Evolutionary conservation across 1,140 invertebrate genomes (phyloP), one percentile per base, ranked within the genome.

Genomic region (Thaumetopoea pityocampa): DNA sequence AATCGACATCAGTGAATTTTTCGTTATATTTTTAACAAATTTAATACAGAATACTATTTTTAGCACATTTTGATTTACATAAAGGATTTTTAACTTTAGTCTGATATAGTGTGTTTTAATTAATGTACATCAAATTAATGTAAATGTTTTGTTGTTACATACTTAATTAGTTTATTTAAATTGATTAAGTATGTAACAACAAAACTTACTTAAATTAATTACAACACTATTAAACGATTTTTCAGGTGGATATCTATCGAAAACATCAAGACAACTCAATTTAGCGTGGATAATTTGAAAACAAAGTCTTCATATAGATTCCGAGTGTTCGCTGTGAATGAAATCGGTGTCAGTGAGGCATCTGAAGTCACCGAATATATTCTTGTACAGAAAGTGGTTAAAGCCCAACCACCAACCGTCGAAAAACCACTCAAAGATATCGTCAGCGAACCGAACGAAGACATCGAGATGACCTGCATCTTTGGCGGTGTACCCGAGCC

Each of bases 401-500:
- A 70, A 32, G 70, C 81, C 15, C 87, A 90, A 73, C 69, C 89
- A 7, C 91, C 90, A 7, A 84, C 85, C 3, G 86, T 93, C 18
- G 83, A 90, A 20, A 90, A 92, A 55, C 81, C 88, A 6, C 67
- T 93, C 8, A 86, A 87, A 55, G 88, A 92, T 61, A 67, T 87
- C n/a, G 59, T 87, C 1, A 79, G 81, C 22, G 87, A 87, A 43
- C 73, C 89, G 3, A 79, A 77, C 53, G 89, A 90, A 79, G 87
- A 76, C 64, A 87, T 88, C 46, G 92, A 89, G 51, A 83, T 96
- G 22, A 87, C 88, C 8, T 92, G 94, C 66, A 89, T 93, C 26
- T 92, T 94, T 60, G 90, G 90, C 41, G 96, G 94, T n/a, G 84
- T 90, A 57, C 95, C 96, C 2, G 83, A 88, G 67, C 96, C 96